Conservation (phyloP, 2,888 invertebrate genomes). For the Sicus ferrugineus region DNA sequence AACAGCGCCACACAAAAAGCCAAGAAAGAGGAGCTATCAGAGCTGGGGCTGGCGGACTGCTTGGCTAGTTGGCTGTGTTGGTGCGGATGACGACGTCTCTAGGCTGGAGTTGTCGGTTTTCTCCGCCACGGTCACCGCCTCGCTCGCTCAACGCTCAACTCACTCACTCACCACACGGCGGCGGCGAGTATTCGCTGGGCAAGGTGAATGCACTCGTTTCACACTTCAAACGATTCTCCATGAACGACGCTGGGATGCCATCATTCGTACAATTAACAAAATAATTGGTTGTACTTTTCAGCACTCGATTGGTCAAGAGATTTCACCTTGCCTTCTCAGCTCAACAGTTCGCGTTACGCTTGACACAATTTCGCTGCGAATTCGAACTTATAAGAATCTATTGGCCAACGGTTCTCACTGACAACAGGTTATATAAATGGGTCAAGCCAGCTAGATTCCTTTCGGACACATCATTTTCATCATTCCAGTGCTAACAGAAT, state of each 20-base stretch:
- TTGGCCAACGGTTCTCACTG: constrained; percentile 42
- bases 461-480: no score
- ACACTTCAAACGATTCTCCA: constrained; percentile 20
- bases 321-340: constrained; percentile 14
- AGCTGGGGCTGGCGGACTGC: neutral
- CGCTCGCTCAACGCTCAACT: neutral
- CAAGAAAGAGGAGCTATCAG: neutral
- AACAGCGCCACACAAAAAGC: constrained; percentile 16
- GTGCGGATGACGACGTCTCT: neutral
- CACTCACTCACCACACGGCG: constrained; percentile 18
- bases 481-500: no score
- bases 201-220: constrained; percentile 58
- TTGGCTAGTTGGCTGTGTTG: neutral
- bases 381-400: neutral
- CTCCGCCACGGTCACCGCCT: constrained; percentile 2
- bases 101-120: constrained; percentile 21
- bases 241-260: neutral
- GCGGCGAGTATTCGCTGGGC: constrained; percentile 31
- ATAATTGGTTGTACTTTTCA: constrained; percentile 13
- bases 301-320: neutral
- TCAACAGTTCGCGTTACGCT: neutral
- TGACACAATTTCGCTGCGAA: constrained; percentile 3
- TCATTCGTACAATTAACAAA: constrained; percentile 4
- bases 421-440: constrained; percentile 61
- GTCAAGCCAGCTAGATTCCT: constrained; percentile 42